These are phyloP conservation scores for Turdus rufiventris DNA, from an alignment of 2,113 vertebrate species.

Conservation along the genomic window DNA sequence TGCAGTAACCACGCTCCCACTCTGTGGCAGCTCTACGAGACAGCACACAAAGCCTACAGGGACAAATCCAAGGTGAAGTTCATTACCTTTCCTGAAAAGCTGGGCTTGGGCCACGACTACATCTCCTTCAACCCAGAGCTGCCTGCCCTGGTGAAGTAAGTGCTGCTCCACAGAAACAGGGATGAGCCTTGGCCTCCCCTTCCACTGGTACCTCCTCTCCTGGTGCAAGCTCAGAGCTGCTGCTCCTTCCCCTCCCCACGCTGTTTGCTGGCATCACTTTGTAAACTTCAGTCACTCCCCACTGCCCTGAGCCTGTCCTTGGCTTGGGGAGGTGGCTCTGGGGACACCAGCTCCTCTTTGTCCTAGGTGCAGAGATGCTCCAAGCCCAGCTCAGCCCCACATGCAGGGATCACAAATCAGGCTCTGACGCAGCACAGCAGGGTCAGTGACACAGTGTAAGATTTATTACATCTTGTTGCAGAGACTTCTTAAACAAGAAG, in stretches of 20 bases:
- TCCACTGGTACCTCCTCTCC: not conserved
- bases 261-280: not conserved
- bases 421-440: not conserved
- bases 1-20: fast-evolving
- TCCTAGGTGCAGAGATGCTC: not conserved
- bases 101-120: constrained; percentile 74
- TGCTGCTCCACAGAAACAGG: not conserved
- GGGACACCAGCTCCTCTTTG: not conserved
- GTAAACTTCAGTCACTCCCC: fast-evolving
- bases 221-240: not conserved
- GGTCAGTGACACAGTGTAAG: not conserved
- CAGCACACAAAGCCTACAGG: constrained; percentile 51
- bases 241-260: fast-evolving
- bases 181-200: not conserved
- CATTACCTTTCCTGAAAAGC: constrained; percentile 67
- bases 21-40: constrained; percentile 73
- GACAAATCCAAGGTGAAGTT: constrained; percentile 72
- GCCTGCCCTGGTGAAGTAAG: constrained; percentile 73
- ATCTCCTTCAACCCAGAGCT: constrained; percentile 62
- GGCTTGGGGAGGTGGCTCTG: not conserved
- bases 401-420: not conserved
- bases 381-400: not conserved
- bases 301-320: not conserved
- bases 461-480: constrained; percentile 24
- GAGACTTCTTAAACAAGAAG: constrained; percentile 45